A percentile compares a stretch with the other conserved stretches of the same genome.
phyloP scores from a whole-genome alignment of 2,113 vertebrate species.

The Taxidea taxus region DNA sequence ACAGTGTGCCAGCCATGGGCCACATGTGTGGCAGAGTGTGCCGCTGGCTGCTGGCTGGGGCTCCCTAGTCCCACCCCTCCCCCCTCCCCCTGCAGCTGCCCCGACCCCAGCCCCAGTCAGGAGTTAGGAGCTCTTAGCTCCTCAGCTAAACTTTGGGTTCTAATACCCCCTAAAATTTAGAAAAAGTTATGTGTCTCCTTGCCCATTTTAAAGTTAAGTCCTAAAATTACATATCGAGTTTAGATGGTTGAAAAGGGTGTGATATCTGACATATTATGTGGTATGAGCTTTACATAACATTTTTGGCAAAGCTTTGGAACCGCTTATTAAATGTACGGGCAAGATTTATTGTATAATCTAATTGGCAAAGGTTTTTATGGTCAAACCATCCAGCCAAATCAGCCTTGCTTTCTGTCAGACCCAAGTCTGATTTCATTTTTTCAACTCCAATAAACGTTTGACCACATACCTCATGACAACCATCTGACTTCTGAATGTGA shows the following conservation, averaged over 20 bases:
- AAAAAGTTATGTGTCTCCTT: background rate
- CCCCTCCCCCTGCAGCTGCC: too few relatives aligned
- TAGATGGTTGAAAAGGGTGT: background rate
- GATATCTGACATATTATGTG: background rate
- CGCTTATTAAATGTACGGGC: background rate
- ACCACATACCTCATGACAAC: background rate
- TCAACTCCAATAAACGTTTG: background rate
- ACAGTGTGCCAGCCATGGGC: background rate
- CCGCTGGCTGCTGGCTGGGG: background rate
- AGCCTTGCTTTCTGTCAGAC: conserved; percentile 17
- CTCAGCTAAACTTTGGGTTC: background rate
- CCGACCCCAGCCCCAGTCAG: background rate
- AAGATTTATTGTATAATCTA: background rate
- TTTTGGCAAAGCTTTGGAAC: conserved; percentile 22
- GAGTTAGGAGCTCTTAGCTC: background rate
- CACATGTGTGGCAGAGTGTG: background rate
- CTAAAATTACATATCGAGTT: background rate
- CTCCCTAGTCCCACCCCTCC: background rate
- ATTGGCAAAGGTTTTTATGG: background rate
- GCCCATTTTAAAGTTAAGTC: background rate
- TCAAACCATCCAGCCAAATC: background rate
- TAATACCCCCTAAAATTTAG: background rate
- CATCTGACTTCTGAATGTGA: background rate
- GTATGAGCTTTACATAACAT: background rate
- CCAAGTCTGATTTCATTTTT: conserved; percentile 11